Base-by-base conservation (phyloP, 37 sponge, comb jelly and placozoan species). In the Ianthella basta region DNA sequence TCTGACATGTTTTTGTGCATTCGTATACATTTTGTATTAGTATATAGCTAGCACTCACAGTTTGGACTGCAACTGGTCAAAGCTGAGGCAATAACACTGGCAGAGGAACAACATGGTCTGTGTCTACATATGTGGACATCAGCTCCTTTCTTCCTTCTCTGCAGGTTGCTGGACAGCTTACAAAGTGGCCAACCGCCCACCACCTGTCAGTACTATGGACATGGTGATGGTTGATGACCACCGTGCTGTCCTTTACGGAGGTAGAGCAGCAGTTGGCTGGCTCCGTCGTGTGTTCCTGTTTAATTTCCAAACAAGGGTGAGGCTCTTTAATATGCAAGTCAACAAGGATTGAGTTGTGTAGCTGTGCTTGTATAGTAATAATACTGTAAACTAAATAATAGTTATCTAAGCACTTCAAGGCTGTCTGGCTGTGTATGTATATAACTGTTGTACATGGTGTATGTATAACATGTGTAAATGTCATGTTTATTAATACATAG, bases 171-270 rank as follows among this genome's bases (percentile, higher is more conserved):
- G 91, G 88, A 54, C 3, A 5, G 72, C 80, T 14, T 70, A 80
- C 25, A 56, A 82, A 33, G 55, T 56, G 5, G 79, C 33, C 13
- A 19, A 13, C 24, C 82, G 91, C 20, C 91, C 88, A 24, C 57
- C 61, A 19, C 91, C 88, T 15, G 20, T 84, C 1, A 61, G 79
- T 35, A 63, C 72, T 0, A 41, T 44, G 53, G 30, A 67, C 33
- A 80, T 91, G 59, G 30, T 64, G 35, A 87, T 80, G 63, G 63
- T 80, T 85, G 81, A 87, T 55, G 1, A 61, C 5, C 59, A 81
- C 25, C 61, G 75, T 25, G 91, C 88, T 61, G 33, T 87, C 6
- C 56, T 90, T 20, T 91, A 81, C 75, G 91, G 91, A 20, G 91
- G 91, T 0, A 44, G 68, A 6, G 37, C 40, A 0, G 15, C 5